phyloP scores from a whole-genome alignment of 2,113 vertebrate species.

The Regulus satrapa region DNA sequence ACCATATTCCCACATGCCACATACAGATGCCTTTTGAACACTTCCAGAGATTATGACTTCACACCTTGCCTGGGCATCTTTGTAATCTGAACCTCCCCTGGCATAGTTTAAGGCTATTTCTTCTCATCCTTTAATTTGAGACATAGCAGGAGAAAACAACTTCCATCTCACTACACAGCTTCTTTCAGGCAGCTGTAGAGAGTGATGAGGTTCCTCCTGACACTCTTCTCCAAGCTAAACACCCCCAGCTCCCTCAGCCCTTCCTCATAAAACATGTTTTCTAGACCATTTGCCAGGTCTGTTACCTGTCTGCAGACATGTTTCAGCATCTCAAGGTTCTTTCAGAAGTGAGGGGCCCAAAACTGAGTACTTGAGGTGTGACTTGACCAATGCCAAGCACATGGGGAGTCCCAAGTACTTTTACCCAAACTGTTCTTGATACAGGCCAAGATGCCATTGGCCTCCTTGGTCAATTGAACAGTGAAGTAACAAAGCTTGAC shows the following conservation, averaged over 20 bases:
- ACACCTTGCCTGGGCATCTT: background rate
- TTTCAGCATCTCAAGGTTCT: background rate
- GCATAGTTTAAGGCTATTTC: background rate
- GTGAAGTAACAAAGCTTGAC: accelerated
- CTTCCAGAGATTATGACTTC: background rate
- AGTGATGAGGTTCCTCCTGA: accelerated
- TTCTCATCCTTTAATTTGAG: background rate
- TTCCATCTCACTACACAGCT: too few relatives aligned
- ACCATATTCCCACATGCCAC: background rate
- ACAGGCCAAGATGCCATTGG: background rate
- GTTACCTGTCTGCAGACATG: background rate
- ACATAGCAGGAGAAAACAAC: background rate
- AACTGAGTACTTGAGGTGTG: background rate
- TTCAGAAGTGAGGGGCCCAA: background rate
- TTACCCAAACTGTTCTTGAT: background rate
- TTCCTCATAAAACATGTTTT: background rate
- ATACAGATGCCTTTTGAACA: background rate
- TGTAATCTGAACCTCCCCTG: background rate
- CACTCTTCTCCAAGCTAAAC: background rate
- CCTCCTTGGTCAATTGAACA: background rate
- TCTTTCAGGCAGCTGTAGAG: background rate
- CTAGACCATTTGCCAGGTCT: background rate
- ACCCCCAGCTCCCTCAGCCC: background rate
- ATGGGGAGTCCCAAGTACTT: background rate
- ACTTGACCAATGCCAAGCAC: background rate